Conservation (phyloP, 2,797 vertebrate genomes). For the Xiphorhynchus erythropygius region DNA sequence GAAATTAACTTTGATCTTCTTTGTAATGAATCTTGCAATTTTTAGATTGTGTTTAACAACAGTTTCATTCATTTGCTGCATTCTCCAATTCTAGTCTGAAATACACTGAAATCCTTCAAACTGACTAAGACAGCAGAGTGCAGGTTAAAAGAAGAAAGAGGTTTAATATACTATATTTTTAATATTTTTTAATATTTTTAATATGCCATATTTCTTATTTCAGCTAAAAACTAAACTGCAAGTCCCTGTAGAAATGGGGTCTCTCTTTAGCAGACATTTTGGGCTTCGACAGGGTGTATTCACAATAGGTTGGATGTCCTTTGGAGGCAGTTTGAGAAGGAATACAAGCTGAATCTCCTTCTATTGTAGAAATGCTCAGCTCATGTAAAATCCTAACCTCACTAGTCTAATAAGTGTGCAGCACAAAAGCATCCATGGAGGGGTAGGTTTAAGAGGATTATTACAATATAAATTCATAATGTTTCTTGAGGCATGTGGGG, state of each 20-base stretch:
- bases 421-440: background rate
- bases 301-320: background rate
- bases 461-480: background rate
- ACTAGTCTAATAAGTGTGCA: background rate
- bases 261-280: background rate
- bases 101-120: background rate
- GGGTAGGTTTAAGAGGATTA: slow-evolving; percentile 10
- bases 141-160: background rate
- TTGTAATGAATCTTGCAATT: background rate
- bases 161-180: background rate
- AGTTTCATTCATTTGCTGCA: background rate
- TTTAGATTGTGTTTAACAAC: background rate
- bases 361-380: background rate
- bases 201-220: background rate
- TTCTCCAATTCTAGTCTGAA: background rate
- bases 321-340: background rate
- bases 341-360: background rate
- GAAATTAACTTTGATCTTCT: background rate
- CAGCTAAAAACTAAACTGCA: background rate
- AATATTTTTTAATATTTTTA: background rate
- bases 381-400: background rate
- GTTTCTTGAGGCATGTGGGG: background rate
- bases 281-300: background rate
- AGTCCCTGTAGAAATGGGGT: background rate
- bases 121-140: background rate